Conservation (phyloP, 30 jellyfish, hydroid and myxozoan genomes). For the Clytia hemisphaerica region DNA sequence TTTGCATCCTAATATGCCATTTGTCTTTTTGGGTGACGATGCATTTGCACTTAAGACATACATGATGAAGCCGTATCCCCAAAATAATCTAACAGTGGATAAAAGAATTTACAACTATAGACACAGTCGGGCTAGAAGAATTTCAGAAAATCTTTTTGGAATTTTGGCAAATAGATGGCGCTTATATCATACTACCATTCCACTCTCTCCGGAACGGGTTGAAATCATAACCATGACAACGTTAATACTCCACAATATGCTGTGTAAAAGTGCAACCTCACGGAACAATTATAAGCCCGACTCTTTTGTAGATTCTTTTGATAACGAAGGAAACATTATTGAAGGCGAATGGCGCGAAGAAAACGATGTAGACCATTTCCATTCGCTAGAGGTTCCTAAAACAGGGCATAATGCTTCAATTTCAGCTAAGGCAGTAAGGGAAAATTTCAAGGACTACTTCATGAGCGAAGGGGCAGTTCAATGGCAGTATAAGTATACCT, state of each 20-base stretch:
- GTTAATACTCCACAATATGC: constrained; percentile 23
- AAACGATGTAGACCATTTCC: constrained; percentile 13
- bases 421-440: constrained; percentile 39
- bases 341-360: constrained; percentile 37
- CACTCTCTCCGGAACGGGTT: constrained; percentile 13
- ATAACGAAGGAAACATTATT: constrained; percentile 1
- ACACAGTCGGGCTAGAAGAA: constrained; percentile 55
- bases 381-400: constrained; percentile 14
- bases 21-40: constrained; percentile 56
- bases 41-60: constrained; percentile 47
- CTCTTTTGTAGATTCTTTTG: constrained; percentile 25
- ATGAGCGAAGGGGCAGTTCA: constrained; percentile 53
- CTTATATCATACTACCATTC: not conserved
- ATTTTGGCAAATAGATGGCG: constrained; percentile 42
- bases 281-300: constrained; percentile 34
- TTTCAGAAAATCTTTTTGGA: no score
- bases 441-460: constrained; percentile 30
- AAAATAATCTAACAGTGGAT: constrained; percentile 36
- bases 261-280: constrained; percentile 26
- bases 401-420: constrained; percentile 36
- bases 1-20: constrained; percentile 6
- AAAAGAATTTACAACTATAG: constrained; percentile 42
- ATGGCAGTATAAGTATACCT: constrained; percentile 54
- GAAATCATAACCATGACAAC: not conserved
- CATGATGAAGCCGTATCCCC: constrained; percentile 62